Conservation (phyloP, 2,113 vertebrate genomes). For the Asarcornis scutulata region DNA sequence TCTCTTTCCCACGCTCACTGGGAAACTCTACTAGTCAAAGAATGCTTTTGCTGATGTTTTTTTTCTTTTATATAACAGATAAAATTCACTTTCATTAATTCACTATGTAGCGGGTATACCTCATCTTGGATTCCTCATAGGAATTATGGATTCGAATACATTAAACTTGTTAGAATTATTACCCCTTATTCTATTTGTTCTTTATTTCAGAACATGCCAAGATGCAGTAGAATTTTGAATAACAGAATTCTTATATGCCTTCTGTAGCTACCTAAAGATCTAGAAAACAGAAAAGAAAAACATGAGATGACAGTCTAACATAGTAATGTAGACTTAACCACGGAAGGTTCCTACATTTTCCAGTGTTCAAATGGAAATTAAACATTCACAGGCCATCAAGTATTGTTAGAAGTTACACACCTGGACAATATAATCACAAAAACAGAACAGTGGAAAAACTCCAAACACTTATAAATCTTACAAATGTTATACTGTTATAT, state of each 20-base stretch:
- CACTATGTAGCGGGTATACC: not conserved
- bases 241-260: not conserved
- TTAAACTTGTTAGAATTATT: not conserved
- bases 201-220: not conserved
- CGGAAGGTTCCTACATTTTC: not conserved
- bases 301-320: not conserved
- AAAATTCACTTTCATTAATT: not conserved
- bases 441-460: accelerated
- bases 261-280: not conserved
- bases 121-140: not conserved
- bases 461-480: not conserved
- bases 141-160: not conserved
- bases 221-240: not conserved
- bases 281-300: not conserved
- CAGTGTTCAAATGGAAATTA: not conserved
- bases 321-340: not conserved
- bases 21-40: not conserved
- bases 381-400: not conserved
- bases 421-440: not conserved
- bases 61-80: not conserved
- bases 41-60: not conserved
- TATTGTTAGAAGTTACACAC: not conserved
- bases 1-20: not conserved
- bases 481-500: not conserved
- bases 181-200: not conserved